A percentile compares a stretch with the other conserved stretches of the same genome.
Evolutionary conservation across 92 coral and sea anemone species (phyloP).

Genomic region (Nematostella vectensis): DNA sequence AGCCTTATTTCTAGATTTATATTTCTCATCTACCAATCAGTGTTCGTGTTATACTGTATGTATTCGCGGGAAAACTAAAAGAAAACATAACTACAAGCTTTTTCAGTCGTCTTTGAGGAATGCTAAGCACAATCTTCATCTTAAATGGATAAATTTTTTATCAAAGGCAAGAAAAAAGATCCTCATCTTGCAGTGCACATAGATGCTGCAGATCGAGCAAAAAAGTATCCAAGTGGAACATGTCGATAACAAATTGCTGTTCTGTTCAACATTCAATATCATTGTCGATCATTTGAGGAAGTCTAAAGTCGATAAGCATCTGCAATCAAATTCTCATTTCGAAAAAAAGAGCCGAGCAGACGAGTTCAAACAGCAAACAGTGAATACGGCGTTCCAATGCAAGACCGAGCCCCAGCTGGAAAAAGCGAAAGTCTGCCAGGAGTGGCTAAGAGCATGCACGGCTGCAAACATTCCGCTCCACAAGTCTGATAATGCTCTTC

Average conservation of each 20-base stretch:
- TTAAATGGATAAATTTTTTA: constrained; percentile 1
- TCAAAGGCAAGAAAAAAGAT: constrained; percentile 5
- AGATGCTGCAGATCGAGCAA: constrained; percentile 18
- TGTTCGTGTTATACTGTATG: background rate
- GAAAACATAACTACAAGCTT: background rate
- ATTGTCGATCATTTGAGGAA: constrained; percentile 28
- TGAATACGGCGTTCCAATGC: constrained; percentile 20
- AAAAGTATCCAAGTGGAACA: constrained; percentile 21
- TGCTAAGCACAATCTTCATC: background rate
- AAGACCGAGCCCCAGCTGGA: constrained; percentile 22
- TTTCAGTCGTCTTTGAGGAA: background rate
- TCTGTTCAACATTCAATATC: constrained; percentile 34
- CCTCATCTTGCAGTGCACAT: constrained; percentile 1
- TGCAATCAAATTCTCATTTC: constrained; percentile 12
- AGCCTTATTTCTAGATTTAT: background rate
- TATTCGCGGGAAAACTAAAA: background rate
- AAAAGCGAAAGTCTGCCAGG: constrained; percentile 38
- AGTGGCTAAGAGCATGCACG: constrained; percentile 41
- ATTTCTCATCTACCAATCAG: background rate
- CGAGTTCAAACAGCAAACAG: constrained; percentile 32
- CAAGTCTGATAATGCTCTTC: constrained; percentile 33
- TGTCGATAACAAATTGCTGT: constrained; percentile 24
- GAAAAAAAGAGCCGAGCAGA: background rate
- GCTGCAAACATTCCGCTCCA: constrained; percentile 49
- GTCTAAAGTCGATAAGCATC: constrained; percentile 23